Evolutionary conservation across 2,797 vertebrate genomes (phyloP).

Genomic region (Crenichthys baileyi): DNA sequence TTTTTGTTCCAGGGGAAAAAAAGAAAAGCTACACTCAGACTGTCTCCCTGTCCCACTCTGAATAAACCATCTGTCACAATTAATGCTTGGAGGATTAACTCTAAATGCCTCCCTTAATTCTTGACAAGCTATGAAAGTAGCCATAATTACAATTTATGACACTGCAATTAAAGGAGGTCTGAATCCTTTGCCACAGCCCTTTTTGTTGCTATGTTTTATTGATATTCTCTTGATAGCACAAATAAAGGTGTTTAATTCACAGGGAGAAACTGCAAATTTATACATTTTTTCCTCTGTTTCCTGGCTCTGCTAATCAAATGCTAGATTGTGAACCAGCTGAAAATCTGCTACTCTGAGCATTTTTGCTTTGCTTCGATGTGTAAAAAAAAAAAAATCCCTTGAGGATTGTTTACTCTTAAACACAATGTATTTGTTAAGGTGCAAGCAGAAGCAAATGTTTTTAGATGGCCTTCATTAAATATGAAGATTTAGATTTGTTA

Average conservation of each 20-base stretch:
- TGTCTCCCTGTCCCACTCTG: conserved; percentile 9
- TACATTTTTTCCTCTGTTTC: conserved; percentile 45
- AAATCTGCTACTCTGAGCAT: conserved; percentile 32
- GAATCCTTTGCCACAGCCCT: conserved; percentile 42
- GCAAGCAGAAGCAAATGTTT: conserved; percentile 18
- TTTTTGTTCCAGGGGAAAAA: conserved; percentile 19
- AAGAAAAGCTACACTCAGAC: conserved; percentile 23
- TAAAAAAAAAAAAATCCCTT: neutral
- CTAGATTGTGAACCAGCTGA: conserved; percentile 49
- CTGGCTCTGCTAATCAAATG: conserved; percentile 60
- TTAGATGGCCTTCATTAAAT: neutral
- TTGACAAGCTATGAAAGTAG: conserved; percentile 31
- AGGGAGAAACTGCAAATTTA: conserved; percentile 43
- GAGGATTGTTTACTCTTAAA: neutral
- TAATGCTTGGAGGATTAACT: conserved; percentile 29
- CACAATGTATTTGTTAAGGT: conserved; percentile 11
- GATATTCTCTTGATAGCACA: conserved; percentile 55
- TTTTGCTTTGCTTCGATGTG: neutral
- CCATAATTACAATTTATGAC: conserved; percentile 53
- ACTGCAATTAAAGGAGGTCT: conserved; percentile 46
- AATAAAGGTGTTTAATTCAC: conserved; percentile 53
- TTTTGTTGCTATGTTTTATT: conserved; percentile 48
- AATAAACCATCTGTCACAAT: conserved; percentile 48
- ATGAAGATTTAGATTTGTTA: neutral
- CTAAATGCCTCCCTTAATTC: conserved; percentile 29